Percentiles rank a stretch among this genome's conserved stretches.
These are phyloP conservation scores for Gopherus evgoodei DNA, from an alignment of 2,113 vertebrate genomes.

Conservation along the genomic window DNA sequence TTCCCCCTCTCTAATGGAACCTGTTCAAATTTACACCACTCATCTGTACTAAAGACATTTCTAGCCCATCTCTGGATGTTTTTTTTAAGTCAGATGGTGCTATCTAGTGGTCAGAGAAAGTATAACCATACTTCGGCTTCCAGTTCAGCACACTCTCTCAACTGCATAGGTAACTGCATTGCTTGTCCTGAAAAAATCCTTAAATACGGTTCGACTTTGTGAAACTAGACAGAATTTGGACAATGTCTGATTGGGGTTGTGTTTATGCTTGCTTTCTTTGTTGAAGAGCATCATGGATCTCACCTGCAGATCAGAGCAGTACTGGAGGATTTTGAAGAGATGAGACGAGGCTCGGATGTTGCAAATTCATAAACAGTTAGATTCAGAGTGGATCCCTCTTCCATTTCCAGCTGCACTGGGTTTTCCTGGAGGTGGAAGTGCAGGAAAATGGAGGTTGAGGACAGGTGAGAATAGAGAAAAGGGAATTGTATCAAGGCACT, in stretches of 20 bases:
- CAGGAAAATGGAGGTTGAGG: background rate
- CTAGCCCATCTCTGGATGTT: background rate
- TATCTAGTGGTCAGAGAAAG: conserved; percentile 61
- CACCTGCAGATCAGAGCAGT: background rate
- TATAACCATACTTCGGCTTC: background rate
- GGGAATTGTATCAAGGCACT: background rate
- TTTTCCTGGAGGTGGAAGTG: conserved; percentile 11
- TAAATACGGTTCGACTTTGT: background rate
- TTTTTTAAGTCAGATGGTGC: conserved; percentile 52
- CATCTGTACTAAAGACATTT: background rate
- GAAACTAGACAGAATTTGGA: background rate
- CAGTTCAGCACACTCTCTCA: background rate
- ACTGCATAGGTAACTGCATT: background rate
- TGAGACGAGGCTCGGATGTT: background rate
- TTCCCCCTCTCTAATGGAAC: background rate
- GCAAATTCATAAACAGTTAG: background rate
- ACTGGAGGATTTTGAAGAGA: background rate
- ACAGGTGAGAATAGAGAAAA: background rate
- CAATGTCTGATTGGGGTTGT: background rate
- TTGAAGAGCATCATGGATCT: background rate
- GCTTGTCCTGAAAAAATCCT: background rate
- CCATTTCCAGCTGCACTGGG: background rate
- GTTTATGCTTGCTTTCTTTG: fast-evolving
- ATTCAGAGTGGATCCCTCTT: background rate
- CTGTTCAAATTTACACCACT: background rate